phyloP scores from a whole-genome alignment of 2,888 invertebrate species.

The Trachelus troglodyta region DNA sequence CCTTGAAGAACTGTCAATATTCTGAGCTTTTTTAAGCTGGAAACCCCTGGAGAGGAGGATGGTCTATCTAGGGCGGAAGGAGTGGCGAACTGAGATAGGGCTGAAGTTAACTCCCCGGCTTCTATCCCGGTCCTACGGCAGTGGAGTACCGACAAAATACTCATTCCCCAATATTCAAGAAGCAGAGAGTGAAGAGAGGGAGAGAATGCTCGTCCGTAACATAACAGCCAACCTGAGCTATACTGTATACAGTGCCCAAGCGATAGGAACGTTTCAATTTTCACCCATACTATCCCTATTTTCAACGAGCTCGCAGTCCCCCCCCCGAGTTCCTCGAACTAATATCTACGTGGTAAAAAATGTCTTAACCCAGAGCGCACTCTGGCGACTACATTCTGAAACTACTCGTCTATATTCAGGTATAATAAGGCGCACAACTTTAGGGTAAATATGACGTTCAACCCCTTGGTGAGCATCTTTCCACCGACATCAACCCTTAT shows the following conservation, averaged over 20 bases:
- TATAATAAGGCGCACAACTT: background rate
- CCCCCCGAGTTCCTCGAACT: conserved; percentile 30
- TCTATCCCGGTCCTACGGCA: background rate
- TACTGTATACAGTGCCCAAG: background rate
- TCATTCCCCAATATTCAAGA: conserved; percentile 18
- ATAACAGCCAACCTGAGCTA: background rate
- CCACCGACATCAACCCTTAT: background rate
- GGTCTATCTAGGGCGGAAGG: conserved; percentile 14
- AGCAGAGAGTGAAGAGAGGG: background rate
- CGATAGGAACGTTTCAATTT: conserved; percentile 56
- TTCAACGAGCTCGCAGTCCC: conserved; percentile 24
- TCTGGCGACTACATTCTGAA: background rate
- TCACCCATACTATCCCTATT: conserved; percentile 36
- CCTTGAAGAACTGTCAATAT: conserved; percentile 5
- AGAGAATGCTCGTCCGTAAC: conserved; percentile 27
- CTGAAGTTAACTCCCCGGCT: conserved; percentile 37
- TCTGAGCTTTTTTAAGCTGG: conserved; percentile 1
- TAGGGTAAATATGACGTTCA: background rate
- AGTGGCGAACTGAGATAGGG: conserved; percentile 46
- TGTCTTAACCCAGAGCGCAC: conserved; percentile 30
- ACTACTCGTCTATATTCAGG: background rate
- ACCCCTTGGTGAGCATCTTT: background rate
- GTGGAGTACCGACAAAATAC: conserved; percentile 28
- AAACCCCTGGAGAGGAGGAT: background rate
- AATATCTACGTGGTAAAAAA: conserved; percentile 43